Evolutionary conservation across 1,140 invertebrate species (phyloP), one percentile per base, ranked within the genome.

Genomic region (Zophobas morio): DNA sequence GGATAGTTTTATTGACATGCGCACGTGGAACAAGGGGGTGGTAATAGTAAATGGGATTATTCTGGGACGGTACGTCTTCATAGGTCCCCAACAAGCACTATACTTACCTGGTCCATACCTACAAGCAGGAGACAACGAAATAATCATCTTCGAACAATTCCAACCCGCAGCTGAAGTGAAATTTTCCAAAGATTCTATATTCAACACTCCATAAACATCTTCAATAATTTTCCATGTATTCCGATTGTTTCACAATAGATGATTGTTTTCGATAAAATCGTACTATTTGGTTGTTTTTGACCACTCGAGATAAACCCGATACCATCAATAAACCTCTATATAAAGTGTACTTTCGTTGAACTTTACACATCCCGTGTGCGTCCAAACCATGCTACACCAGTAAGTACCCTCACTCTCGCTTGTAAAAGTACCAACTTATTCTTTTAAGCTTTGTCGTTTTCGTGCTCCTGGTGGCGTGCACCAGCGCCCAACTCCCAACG

Each of bases 31-130:
- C 4, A 88, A 88, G 85, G 92, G 92, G 33, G 84, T 91, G 51
- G 90, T 91, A 6, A 88, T 92, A 78, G 80, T 93, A 1, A 93
- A 93, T 85, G 91, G 90, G 1, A 89, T 91, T 80, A 90, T 91
- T 80, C 78, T 93, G 42, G 92, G 91, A 6, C 82, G 91, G 71
- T 92, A 92, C 81, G 83, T 82, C 20, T 82, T 82, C 42, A 81
- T 87, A 34, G 92, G 92, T 0, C 91, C 92, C 1, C 88, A 89
- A 79, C 81, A 86, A 73, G 88, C 89, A 2, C 83, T 92, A 0
- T 92, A 90, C 84, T 74, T 92, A 39, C 91, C 91, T 8, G 90
- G 86, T 6, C 88, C 89, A 1, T 82, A 90, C n/a, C 83, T 91
- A 0, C 85, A 85, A 54, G 66, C 77, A 33, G 90, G 89, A 39